Evolutionary conservation across 2,797 vertebrate species (phyloP).

Genomic region (Aratinga solstitialis): DNA sequence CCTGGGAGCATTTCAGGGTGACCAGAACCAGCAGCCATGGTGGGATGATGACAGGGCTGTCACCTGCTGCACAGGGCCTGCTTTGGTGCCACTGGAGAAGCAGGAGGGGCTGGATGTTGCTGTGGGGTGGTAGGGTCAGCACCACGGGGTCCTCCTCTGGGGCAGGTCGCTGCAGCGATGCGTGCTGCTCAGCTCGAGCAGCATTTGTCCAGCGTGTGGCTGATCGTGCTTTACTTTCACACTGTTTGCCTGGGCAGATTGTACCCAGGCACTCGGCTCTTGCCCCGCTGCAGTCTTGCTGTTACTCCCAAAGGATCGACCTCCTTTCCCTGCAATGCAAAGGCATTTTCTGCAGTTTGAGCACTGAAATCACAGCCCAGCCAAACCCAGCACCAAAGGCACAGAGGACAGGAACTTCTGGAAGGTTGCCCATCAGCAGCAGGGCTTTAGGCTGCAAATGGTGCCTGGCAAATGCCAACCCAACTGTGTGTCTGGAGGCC

Average conservation of each 20-base stretch:
- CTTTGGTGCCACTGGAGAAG: neutral
- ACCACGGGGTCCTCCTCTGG: neutral
- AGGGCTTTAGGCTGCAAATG: neutral
- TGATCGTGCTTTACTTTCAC: neutral
- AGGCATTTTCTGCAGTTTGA: neutral
- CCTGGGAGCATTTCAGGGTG: too few relatives aligned
- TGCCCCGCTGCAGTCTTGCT: neutral
- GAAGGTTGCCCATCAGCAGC: neutral
- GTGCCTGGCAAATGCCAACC: neutral
- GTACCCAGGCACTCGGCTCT: rapidly evolving
- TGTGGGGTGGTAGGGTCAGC: neutral
- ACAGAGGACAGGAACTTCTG: neutral
- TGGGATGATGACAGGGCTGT: rapidly evolving
- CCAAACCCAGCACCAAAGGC: neutral
- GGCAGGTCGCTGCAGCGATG: rapidly evolving
- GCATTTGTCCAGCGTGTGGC: rapidly evolving
- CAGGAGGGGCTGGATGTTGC: neutral
- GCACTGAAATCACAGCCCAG: neutral
- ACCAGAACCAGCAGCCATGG: rapidly evolving
- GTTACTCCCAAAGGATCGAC: neutral
- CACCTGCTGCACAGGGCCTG: neutral
- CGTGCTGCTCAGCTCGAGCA: neutral
- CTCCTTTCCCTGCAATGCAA: neutral
- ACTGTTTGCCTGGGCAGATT: rapidly evolving
- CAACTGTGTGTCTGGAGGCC: neutral